phyloP scores from a whole-genome alignment of 2,888 invertebrate species.

The Timema cristinae region DNA sequence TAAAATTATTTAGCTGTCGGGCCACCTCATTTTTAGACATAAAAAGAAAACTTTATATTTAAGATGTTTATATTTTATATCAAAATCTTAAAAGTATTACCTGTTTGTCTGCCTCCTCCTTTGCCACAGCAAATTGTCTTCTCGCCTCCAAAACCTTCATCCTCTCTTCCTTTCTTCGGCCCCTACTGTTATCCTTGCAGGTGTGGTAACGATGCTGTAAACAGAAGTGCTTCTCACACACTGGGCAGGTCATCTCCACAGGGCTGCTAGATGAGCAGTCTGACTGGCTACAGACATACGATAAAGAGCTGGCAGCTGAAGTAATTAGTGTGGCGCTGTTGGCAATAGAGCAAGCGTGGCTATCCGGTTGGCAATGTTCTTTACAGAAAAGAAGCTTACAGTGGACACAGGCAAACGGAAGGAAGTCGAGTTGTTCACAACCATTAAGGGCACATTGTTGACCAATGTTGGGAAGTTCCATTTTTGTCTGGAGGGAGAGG shows the following conservation, averaged over 20 bases:
- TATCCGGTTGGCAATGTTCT: slow-evolving; percentile 58
- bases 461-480: slow-evolving; percentile 74
- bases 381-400: slow-evolving; percentile 64
- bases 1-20: no score
- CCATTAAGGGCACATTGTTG: slow-evolving; percentile 56
- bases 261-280: slow-evolving; percentile 58
- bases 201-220: slow-evolving; percentile 59
- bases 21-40: no score
- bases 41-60: no score
- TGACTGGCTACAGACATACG: slow-evolving; percentile 54
- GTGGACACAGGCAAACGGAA: slow-evolving; percentile 61
- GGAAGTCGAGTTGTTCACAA: slow-evolving; percentile 68
- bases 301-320: slow-evolving; percentile 37
- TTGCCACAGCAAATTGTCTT: slow-evolving; percentile 58
- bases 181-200: slow-evolving; percentile 48
- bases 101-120: slow-evolving; percentile 58
- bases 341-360: slow-evolving; percentile 49
- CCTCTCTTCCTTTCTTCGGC: slow-evolving; percentile 52
- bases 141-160: slow-evolving; percentile 40
- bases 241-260: slow-evolving; percentile 60
- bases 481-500: slow-evolving; percentile 36
- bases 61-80: no score
- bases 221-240: slow-evolving; percentile 66
- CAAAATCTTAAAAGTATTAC: slow-evolving; percentile 40
- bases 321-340: slow-evolving; percentile 30